Base-by-base conservation (phyloP, 1,140 invertebrate species). In the Drosophila kohkoa region DNA sequence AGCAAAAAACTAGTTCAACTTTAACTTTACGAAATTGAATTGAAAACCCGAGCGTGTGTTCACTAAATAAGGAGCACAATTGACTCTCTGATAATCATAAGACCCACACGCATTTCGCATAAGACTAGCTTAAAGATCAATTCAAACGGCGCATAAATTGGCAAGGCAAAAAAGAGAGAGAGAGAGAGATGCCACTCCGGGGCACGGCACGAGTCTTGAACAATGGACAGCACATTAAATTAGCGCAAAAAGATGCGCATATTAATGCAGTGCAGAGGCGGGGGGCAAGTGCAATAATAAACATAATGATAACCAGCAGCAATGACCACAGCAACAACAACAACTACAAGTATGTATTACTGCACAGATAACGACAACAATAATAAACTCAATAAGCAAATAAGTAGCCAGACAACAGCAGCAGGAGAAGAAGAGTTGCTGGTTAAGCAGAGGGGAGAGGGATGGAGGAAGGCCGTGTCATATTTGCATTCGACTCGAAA, bases 301-400 rank as follows among this genome's bases (percentile, higher is more conserved):
- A 70, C 79, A 69, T 81, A 86, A 81, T 81, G 70, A 85, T 81
- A 81, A 86, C 67, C 76, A 52, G 73, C 66, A 73, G 70, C 70
- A 73, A 54, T 41, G 58, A 54, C 48, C 58, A 54, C 58, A 69
- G 49, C 49, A 67, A 46, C 57, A 52, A 32, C 49, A 59, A 32
- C 57, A 54, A 30, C 20, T 13, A 35, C 30, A 46, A 28, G 15
- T 32, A 25, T 32, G 38, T 57, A 57, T 59, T 49, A 66, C 65
- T 28, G 32, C 52, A 28, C 43, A 57, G 78, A 83, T 77, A 85
- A 77, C 68, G 72, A 82, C 68, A 60, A 52, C 63, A 75, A 82
- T 75, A 77, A 82, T 80, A 87, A 80, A 82, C 77, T 88, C 76
- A 88, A 87, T 87, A 82, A 87, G 76, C 68, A 70, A 73, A 87